Evolutionary conservation across 2,888 invertebrate species (phyloP).

Genomic region (Pollenia labialis): DNA sequence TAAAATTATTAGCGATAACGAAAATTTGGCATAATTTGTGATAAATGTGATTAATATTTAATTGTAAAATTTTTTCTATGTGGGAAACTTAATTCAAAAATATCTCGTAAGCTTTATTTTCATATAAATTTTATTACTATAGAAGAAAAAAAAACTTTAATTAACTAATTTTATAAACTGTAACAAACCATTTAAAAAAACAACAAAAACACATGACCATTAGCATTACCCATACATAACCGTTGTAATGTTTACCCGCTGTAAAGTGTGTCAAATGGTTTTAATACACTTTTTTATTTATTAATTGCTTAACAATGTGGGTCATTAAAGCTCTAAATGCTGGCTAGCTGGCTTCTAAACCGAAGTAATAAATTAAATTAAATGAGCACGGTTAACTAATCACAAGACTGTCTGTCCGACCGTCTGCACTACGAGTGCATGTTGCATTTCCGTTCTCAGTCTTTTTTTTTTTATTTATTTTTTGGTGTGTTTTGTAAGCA

Average conservation of each 20-base stretch:
- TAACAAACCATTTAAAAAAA: no score
- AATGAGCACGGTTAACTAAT: slow-evolving; percentile 12
- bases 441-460: slow-evolving; percentile 64
- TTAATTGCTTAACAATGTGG: slow-evolving; percentile 64
- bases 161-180: no score
- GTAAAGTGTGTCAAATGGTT: slow-evolving; percentile 63
- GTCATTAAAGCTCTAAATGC: slow-evolving; percentile 42
- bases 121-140: no score
- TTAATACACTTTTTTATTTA: slow-evolving; percentile 33
- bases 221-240: no score
- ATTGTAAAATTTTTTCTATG: no score
- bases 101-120: no score
- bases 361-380: slow-evolving; percentile 3
- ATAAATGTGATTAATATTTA: no score
- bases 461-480: background rate
- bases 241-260: background rate
- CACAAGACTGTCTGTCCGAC: background rate
- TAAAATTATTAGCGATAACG: no score
- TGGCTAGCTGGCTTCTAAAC: slow-evolving; percentile 25
- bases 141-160: no score
- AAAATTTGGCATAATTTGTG: no score
- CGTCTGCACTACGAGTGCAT: background rate
- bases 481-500: background rate
- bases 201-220: no score
- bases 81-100: no score